Evolutionary conservation across 2,113 vertebrate genomes (phyloP).

Genomic region (Halcyon senegalensis): DNA sequence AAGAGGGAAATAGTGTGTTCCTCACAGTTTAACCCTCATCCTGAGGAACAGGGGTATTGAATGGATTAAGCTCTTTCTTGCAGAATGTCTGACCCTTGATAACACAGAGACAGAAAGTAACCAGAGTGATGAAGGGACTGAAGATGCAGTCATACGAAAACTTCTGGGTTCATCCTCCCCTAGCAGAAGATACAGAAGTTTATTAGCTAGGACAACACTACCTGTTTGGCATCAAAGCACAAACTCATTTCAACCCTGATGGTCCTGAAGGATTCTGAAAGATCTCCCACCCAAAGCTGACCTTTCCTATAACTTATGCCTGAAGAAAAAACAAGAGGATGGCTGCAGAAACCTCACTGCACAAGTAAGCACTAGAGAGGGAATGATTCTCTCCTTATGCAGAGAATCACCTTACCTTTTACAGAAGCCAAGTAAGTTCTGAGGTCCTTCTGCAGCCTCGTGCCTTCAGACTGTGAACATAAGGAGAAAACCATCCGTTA

Average conservation of each 20-base stretch:
- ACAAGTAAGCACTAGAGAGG: not conserved
- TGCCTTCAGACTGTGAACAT: slow-evolving; percentile 84
- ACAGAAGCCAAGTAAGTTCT: slow-evolving; percentile 91
- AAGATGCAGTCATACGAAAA: not conserved
- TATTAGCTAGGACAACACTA: not conserved
- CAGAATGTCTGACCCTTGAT: not conserved
- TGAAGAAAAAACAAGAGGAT: not conserved
- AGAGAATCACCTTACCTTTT: slow-evolving; percentile 81
- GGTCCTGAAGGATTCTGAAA: not conserved
- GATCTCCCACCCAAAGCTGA: not conserved
- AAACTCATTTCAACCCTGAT: not conserved
- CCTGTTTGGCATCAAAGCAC: not conserved
- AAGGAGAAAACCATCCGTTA: slow-evolving; percentile 34
- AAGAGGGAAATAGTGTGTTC: not conserved
- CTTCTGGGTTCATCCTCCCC: not conserved
- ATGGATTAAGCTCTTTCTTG: not conserved
- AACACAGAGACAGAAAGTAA: not conserved
- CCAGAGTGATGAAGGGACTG: not conserved
- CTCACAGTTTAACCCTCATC: not conserved
- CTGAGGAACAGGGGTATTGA: not conserved
- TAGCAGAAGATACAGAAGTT: not conserved
- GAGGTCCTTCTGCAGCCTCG: slow-evolving; percentile 93
- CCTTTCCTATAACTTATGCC: not conserved
- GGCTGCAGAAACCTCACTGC: not conserved
- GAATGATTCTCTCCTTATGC: not conserved